Evolutionary conservation across 2,113 vertebrate species (phyloP), one percentile per base, ranked within the genome.

Genomic region (Podarcis muralis): DNA sequence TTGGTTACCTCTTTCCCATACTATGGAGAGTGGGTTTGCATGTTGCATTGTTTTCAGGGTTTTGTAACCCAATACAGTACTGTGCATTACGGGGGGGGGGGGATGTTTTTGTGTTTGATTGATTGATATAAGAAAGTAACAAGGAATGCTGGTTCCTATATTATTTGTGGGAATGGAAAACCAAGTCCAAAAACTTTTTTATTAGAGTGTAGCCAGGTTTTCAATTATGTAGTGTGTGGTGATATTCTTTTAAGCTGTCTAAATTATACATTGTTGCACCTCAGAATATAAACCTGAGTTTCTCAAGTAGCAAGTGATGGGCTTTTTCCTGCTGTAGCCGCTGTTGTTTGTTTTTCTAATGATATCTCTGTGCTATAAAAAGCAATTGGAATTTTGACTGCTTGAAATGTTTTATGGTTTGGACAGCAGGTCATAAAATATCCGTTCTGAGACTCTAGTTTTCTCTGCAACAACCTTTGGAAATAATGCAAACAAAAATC

Each of bases 91-190:
- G 35, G 22, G 2, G 40, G 69, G 37, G 22, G 27, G 22, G 22
- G 20, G 27, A n/a, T n/a, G n/a, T n/a, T n/a, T n/a, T n/a, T 43
- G 68, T 48, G 65, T 43, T 11, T 12, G 23, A 25, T 25, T 15
- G 30, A 2, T 57, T 48, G 9, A 43, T 37, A 37, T 13, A 25
- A 53, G 35, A 13, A 57, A 68, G 43, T n/a, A 6, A 53, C 16
- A 57, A 79, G 35, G 27, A 40, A 43, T n/a, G 37, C 43, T 69
- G 22, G 18, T 85, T 40, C 3, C 62, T 72, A 72, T 80, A 9
- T 86, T 9, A 13, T 2, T 7, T 3, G 5, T 0, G 0, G 1
- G 0, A 1, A 2, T 11, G 0, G 25, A 32, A 78, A 57, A 94
- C 23, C 8, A 78, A 43, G 57, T 22, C 11, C 43, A n/a, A 0